Evolutionary conservation across 2,888 invertebrate species (phyloP), one percentile per base, ranked within the genome.

Genomic region (Euphydryas editha): DNA sequence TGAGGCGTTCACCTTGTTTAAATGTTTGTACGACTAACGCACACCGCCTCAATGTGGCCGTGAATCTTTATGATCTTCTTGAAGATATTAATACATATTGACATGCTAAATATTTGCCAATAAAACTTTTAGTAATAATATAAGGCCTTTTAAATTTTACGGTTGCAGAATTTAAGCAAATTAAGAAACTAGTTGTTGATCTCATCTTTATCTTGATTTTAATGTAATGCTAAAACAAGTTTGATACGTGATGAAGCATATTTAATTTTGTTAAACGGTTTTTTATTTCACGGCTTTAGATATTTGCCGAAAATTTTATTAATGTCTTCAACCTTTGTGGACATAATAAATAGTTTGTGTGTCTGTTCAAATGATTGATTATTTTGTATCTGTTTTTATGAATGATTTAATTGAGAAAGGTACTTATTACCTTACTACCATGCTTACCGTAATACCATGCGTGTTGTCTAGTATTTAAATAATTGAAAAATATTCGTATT

Each of bases 1-100:
- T 18, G 37, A 62, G 20, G 54, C 62, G 59, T 60, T 66, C 57
- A 58, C 46, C 15, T 59, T 60, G 55, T 63, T 62, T 57, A 49
- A 47, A 60, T 62, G 51, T 47, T 49, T 46, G 49, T 56, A 49
- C 63, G 69, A 66, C 69, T 66, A 69, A 69, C 66, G 56, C 61
- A 36, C 18, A 18, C 46, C 65, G 49, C 58, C 59, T 61, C 11
- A 37, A n/a, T 18, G 37, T 59, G 68, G 56, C 68, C 68, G 68
- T 65, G 65, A 69, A 65, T 57, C 8, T 39, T n/a, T 39, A 57
- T 21, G 39, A 57, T 54, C n/a, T 17, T 54, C 30, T 36, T 57
- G 8, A 57, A 42, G 39, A 56, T 20, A 20, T 39, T 54, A 20
- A 49, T 63, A 51, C 64, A 17, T 64, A 59, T 59, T 51, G 4